Conservation (phyloP, 2,888 invertebrate genomes). For the Cabera pusaria region DNA sequence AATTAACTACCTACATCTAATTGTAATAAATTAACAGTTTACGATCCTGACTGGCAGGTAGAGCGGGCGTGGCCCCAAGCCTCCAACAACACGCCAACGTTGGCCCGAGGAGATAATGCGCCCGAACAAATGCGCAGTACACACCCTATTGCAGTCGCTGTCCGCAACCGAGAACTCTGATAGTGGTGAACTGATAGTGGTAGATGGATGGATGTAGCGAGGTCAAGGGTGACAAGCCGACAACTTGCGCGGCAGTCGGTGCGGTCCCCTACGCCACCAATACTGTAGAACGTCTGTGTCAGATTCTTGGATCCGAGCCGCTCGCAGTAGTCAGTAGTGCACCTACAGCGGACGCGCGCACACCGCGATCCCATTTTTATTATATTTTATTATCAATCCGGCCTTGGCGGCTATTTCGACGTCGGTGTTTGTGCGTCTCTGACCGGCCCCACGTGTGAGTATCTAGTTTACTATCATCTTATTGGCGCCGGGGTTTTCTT, state of each 20-base stretch:
- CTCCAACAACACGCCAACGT: slow-evolving; percentile 1
- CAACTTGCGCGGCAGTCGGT: not conserved
- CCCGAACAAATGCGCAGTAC: slow-evolving; percentile 9
- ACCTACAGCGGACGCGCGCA: slow-evolving; percentile 25
- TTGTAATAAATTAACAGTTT: too few relatives aligned
- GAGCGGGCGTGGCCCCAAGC: slow-evolving; percentile 18
- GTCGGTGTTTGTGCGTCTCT: slow-evolving; percentile 38
- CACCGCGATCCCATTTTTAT: slow-evolving; percentile 26
- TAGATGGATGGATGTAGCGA: too few relatives aligned
- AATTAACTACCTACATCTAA: too few relatives aligned
- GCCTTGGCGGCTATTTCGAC: slow-evolving; percentile 64
- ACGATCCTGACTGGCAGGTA: too few relatives aligned
- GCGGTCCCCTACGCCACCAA: not conserved
- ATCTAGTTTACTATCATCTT: slow-evolving; percentile 26
- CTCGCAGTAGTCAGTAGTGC: slow-evolving; percentile 7
- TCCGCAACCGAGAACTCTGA: too few relatives aligned
- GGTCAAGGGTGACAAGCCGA: slow-evolving; percentile 15
- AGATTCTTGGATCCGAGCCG: too few relatives aligned
- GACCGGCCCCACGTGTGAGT: slow-evolving; percentile 53
- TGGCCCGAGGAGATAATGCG: slow-evolving; percentile 4
- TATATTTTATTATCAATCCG: slow-evolving; percentile 42
- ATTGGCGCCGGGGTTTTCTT: slow-evolving; percentile 1
- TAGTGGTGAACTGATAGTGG: too few relatives aligned
- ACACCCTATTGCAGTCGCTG: too few relatives aligned
- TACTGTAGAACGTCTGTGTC: too few relatives aligned